phyloP scores from a whole-genome alignment of 2,888 invertebrate species.

The Drosophila acutilabella region DNA sequence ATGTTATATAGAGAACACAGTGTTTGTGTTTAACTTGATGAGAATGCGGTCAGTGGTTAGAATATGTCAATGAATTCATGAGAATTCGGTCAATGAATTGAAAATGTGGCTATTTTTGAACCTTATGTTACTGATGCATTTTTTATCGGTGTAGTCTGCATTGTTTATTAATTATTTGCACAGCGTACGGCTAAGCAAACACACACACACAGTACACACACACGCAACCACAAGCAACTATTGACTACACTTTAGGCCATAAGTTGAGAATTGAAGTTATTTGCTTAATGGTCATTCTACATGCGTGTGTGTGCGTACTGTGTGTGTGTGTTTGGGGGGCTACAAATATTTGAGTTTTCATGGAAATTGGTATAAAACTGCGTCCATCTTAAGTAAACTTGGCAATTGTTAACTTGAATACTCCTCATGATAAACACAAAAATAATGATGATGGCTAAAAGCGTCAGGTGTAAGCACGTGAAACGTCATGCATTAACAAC shows the following conservation, averaged over 20 bases:
- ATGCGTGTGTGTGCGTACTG: slow-evolving; percentile 1
- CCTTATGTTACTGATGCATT: too few relatives aligned
- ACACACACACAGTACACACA: not conserved
- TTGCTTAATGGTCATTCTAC: slow-evolving; percentile 28
- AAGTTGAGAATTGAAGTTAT: slow-evolving; percentile 27
- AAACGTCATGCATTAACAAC: slow-evolving; percentile 15
- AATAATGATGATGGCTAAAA: not conserved
- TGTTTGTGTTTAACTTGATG: too few relatives aligned
- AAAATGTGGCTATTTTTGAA: too few relatives aligned
- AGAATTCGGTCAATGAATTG: too few relatives aligned
- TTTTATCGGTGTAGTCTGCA: slow-evolving; percentile 3
- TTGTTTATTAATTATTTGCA: slow-evolving; percentile 75
- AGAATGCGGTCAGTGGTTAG: too few relatives aligned
- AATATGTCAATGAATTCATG: too few relatives aligned
- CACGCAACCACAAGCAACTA: slow-evolving; percentile 5
- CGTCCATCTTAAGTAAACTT: slow-evolving; percentile 30
- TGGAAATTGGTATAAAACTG: slow-evolving; percentile 43
- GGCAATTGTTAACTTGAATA: slow-evolving; percentile 10
- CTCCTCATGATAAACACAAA: slow-evolving; percentile 5
- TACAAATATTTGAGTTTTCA: slow-evolving; percentile 48
- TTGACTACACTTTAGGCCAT: slow-evolving; percentile 9
- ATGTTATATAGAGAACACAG: too few relatives aligned
- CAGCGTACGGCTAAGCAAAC: slow-evolving; percentile 42
- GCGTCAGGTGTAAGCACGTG: slow-evolving; percentile 15
- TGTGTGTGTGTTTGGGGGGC: slow-evolving; percentile 2